Conservation (phyloP, 2,797 vertebrate species). For the Dendrocincla fuliginosa region DNA sequence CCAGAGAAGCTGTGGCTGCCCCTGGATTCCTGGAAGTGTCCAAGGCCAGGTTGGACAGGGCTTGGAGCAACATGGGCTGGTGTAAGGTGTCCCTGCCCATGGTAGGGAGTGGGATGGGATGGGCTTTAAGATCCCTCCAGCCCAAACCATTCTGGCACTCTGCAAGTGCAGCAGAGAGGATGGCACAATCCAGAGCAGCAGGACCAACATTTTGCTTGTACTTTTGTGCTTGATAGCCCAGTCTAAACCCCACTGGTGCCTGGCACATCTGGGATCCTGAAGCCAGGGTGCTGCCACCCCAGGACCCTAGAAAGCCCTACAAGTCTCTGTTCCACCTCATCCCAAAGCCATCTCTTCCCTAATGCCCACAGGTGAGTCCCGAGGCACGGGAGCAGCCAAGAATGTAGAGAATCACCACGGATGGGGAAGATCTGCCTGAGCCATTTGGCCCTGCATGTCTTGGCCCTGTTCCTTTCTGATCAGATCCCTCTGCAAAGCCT, state of each 20-base stretch:
- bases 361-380: background rate
- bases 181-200: background rate
- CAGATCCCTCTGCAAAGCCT: background rate
- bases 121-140: background rate
- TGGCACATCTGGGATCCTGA: background rate
- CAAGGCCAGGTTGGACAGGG: background rate
- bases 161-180: background rate
- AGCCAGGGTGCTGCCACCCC: background rate
- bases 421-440: fast-evolving
- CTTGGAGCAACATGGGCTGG: fast-evolving
- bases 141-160: background rate
- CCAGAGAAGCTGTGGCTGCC: background rate
- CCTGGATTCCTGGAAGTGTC: background rate
- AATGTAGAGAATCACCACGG: background rate
- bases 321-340: background rate
- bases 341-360: background rate
- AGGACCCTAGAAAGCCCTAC: background rate
- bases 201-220: background rate
- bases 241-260: background rate
- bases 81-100: background rate
- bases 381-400: fast-evolving
- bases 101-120: fast-evolving
- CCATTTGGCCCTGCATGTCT: fast-evolving
- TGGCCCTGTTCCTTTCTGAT: background rate
- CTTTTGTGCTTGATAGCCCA: background rate